Base-by-base conservation (phyloP, 2,888 invertebrate species). In the Anthrax anthrax region DNA sequence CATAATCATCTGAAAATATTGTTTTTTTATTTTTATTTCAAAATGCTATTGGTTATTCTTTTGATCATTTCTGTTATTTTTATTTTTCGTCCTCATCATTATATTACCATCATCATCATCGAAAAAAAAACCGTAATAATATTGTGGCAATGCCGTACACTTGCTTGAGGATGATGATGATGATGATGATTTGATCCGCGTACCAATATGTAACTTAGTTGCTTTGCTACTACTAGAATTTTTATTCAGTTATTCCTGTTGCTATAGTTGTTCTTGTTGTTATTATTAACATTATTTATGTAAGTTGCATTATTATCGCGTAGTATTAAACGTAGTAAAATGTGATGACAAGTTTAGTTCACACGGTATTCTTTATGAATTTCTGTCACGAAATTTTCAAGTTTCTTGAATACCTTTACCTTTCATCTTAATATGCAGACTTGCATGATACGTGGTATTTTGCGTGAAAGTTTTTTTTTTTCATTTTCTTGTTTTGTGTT, bases 321-420 rank as follows among this genome's bases (percentile, higher is more conserved):
- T 32, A 32, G 3, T 12, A 32, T 4, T 12, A 12, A 12, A 12
- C 29, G 12, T 32, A 42, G 40, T 42, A 44, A 44, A 45, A 46
- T 39, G 42, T 47, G 44, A 51, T 50, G 48, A 50, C 44, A 48
- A 50, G 55, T 56, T 56, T 55, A 59, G 60, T 63, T 63, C 63
- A 63, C 63, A 63, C 63, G 63, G 60, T 63, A 58, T 59, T 62
- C 59, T 59, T 63, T 63, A 61, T 59, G 62, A 60, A 63, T 63
- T 63, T 60, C 60, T 62, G 63, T 63, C 63, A 63, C 63, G 63
- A 62, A 56, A 62, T 61, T 60, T 62, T 63, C 59, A 60, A 60
- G 62, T 63, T 62, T 53, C 50, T 51, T 49, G 47, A 42, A 51
- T 50, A 50, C 51, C 29, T 32, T 32, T 12, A 12, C 29, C 29